phyloP scores from a whole-genome alignment of 1,140 invertebrate species.

The Hylaeus anthracinus region DNA sequence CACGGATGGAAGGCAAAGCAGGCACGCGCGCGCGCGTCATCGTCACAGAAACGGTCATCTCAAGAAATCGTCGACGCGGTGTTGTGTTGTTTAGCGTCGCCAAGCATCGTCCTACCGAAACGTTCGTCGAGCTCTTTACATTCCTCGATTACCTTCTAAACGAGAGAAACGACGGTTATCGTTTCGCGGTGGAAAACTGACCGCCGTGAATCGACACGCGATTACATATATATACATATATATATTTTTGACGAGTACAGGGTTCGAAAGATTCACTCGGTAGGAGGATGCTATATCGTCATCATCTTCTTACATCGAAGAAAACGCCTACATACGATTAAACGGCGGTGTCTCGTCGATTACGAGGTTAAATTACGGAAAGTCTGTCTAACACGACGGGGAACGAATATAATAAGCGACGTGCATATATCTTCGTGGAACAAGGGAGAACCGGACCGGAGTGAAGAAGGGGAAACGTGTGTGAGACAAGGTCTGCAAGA shows the following conservation, averaged over 20 bases:
- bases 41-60: slow-evolving; percentile 42
- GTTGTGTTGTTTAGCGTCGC: background rate
- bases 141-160: background rate
- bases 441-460: slow-evolving; percentile 1
- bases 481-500: slow-evolving; percentile 18
- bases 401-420: background rate
- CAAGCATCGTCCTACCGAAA: slow-evolving; percentile 29
- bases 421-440: background rate
- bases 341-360: slow-evolving; percentile 18
- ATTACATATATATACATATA: too few species aligned
- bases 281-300: slow-evolving; percentile 27
- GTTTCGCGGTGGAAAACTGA: background rate
- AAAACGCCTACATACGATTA: slow-evolving; percentile 34
- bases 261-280: slow-evolving; percentile 31
- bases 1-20: background rate
- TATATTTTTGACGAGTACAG: too few species aligned
- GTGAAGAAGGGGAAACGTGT: background rate
- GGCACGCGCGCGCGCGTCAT: slow-evolving; percentile 22
- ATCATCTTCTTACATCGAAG: slow-evolving; percentile 31
- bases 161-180: background rate
- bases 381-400: background rate
- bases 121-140: background rate
- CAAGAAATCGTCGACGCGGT: background rate
- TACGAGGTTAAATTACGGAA: background rate
- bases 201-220: background rate